phyloP scores from a whole-genome alignment of 2,113 vertebrate genomes.

The Nothocercus nigrocapillus region DNA sequence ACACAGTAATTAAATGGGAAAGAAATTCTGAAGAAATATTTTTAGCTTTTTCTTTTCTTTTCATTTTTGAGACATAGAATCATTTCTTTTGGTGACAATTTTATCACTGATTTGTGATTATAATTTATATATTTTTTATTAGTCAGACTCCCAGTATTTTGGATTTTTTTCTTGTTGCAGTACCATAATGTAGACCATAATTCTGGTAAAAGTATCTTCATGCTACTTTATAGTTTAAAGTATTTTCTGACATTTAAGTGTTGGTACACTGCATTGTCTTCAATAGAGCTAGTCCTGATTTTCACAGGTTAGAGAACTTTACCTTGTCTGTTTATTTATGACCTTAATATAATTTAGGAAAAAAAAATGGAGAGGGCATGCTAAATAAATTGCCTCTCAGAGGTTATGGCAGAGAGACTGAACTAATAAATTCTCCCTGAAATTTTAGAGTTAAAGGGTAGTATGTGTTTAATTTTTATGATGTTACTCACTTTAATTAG shows the following conservation, averaged over 20 bases:
- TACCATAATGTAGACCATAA: neutral
- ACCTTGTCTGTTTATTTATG: neutral
- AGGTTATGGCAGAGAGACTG: neutral
- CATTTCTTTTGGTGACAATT: neutral
- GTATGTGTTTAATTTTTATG: neutral
- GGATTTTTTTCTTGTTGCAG: neutral
- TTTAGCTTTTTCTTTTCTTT: neutral
- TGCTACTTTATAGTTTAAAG: neutral
- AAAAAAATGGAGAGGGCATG: neutral
- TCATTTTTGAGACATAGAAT: neutral
- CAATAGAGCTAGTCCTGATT: neutral
- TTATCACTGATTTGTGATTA: neutral
- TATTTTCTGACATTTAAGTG: neutral
- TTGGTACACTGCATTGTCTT: neutral
- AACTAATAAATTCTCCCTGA: neutral
- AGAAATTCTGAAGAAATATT: slow-evolving; percentile 18
- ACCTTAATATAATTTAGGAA: neutral
- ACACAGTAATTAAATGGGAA: slow-evolving; percentile 53
- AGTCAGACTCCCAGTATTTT: neutral
- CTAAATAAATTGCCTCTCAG: neutral
- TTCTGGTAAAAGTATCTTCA: neutral
- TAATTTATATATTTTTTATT: neutral
- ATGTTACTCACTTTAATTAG: slow-evolving; percentile 5
- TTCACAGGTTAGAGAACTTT: neutral
- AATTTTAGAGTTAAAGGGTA: neutral